A percentile compares a stretch with the other conserved stretches of the same genome.
Evolutionary conservation across 2,888 invertebrate genomes (phyloP).

Genomic region (Philopedon plagiatum): DNA sequence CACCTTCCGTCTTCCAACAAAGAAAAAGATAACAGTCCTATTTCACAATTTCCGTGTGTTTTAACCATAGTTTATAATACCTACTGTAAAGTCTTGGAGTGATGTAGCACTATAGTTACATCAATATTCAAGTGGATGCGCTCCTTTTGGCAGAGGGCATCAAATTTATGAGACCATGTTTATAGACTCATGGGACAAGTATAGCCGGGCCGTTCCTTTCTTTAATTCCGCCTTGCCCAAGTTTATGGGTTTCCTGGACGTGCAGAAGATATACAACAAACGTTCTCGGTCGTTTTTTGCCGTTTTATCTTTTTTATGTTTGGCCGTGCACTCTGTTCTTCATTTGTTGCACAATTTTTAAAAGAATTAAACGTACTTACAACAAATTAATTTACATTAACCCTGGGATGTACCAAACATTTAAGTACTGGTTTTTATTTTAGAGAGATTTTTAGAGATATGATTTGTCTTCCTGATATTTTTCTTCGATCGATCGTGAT

Average conservation of each 20-base stretch:
- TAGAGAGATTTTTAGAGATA: too few species aligned
- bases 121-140: conserved; percentile 66
- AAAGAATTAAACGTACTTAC: too few species aligned
- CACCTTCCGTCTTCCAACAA: not conserved
- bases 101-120: conserved; percentile 67
- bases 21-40: conserved; percentile 8
- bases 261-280: conserved; percentile 64
- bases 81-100: conserved; percentile 55
- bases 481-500: too few species aligned
- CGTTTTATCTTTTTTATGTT: not conserved
- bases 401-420: too few species aligned
- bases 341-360: too few species aligned
- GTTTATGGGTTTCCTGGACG: conserved; percentile 68
- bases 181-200: conserved; percentile 69
- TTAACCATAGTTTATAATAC: conserved; percentile 53
- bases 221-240: conserved; percentile 67
- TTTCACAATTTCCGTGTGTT: conserved; percentile 44
- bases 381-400: too few species aligned
- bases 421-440: too few species aligned
- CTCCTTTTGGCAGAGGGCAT: conserved; percentile 58
- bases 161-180: conserved; percentile 71
- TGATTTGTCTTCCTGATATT: too few species aligned
- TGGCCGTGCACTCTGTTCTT: not conserved
- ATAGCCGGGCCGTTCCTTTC: conserved; percentile 68
- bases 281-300: conserved; percentile 18